Base-by-base conservation (phyloP, 2,888 invertebrate genomes). In the Nemapogon koenigi region DNA sequence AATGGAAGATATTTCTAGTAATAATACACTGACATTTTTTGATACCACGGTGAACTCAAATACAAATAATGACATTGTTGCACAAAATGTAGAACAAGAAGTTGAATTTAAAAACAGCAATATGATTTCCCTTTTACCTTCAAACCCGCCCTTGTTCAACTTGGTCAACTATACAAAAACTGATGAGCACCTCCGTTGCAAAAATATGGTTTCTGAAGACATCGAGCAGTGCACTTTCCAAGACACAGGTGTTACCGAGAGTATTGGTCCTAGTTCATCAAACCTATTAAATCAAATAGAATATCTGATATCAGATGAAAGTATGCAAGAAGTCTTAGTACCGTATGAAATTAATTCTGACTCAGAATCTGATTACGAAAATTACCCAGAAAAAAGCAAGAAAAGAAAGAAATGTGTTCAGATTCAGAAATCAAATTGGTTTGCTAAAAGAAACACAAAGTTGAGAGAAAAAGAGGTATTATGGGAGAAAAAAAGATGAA, bases 301-400 rank as follows among this genome's bases (percentile, higher is more conserved):
- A 33, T 16, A 35, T 40, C 35, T 39, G 11, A 29, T 39, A 36
- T 40, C 39, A 37, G 35, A 40, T 33, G 40, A 35, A 40, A 40
- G 31, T 40, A 40, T 40, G 27, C 37, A 40, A 7, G 10, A 7
- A 42, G 42, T 37, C 26, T 26, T 40, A 22, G 40, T 40, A 40
- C 42, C 38, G 37, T 38, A 40, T 29, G 31, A 41, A 37, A 37
- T 43, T 27, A 43, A 43, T 43, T 41, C 40, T 35, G 40, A 38
- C 38, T 38, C 42, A 16, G 40, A 40, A 14, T 15, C 37, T 31
- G 41, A 38, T 35, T 41, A 18, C 19, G 35, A 41, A 36, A 38
- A 38, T 35, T 41, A 41, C 29, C 41, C 35, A 38, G 27, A n/a
- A n/a, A n/a, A n/a, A n/a, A n/a, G n/a, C n/a, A n/a, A 41, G 32